Base-by-base conservation (phyloP, 1,140 invertebrate species). In the Zelostemma sp. region DNA sequence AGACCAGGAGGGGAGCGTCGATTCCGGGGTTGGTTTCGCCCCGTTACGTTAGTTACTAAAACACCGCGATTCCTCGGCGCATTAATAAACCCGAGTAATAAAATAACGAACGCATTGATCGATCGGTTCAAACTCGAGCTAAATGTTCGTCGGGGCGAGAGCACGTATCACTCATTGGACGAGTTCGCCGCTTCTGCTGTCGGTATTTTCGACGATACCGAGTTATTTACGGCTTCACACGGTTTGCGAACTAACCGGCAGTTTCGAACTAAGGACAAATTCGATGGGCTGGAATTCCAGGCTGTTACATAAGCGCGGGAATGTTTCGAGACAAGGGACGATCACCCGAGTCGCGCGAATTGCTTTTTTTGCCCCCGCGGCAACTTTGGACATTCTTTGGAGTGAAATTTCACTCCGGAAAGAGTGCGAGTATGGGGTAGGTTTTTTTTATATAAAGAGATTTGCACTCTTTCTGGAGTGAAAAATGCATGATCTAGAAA, bases 41-140 rank as follows among this genome's bases (percentile, higher is more conserved):
- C 60, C 61, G 60, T 50, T 31, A 33, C 51, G 53, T 19, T 41
- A 25, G 28, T 33, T 21, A 8, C 31, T 6, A 31, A 12, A 51
- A 46, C 28, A 46, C 35, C 17, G 55, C 40, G 31, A 45, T 48
- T 41, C 49, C 53, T 46, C 55, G 21, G 47, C 59, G 61, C 58
- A 51, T 45, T 57, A 56, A 67, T 64, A 50, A 48, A 40, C 41
- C 28, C 21, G 21, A 25, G 46, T 54, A 63, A 71, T 51, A 51
- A 68, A 72, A 3, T 4, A 25, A 8, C 3, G 3, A 25, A 4
- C 21, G 8, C 21, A 25, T 25, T 25, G 50, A 55, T 68, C 64
- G 74, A 79, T 78, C 76, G 76, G 50, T 31, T 43, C 60, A 35
- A 50, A 62, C 51, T 35, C 51, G 60, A 49, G 60, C 51, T 63